phyloP scores from a whole-genome alignment of 2,888 invertebrate species.

The Hypsopygia costalis region DNA sequence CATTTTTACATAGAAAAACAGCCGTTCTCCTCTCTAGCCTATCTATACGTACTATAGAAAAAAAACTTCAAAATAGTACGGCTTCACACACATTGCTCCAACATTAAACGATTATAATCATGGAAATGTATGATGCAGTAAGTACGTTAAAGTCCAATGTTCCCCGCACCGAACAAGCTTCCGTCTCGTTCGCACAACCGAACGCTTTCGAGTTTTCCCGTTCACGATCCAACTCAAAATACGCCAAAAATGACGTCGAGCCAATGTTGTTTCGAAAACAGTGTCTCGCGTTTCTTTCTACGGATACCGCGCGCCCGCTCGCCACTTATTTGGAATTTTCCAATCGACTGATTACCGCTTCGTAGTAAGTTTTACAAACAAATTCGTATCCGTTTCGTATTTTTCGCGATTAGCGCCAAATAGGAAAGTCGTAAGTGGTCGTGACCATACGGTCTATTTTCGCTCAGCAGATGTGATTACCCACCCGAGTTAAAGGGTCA shows the following conservation, averaged over 20 bases:
- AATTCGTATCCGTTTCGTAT: constrained; percentile 71
- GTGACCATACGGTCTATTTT: constrained; percentile 52
- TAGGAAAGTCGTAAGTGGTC: constrained; percentile 69
- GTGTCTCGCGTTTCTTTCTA: constrained; percentile 71
- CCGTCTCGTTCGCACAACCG: constrained; percentile 68
- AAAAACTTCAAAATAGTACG: constrained; percentile 77
- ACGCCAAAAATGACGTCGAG: constrained; percentile 80
- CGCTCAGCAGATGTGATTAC: constrained; percentile 34
- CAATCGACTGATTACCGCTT: constrained; percentile 79
- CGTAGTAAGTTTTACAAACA: constrained; percentile 75
- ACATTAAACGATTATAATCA: constrained; percentile 49
- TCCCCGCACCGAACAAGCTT: constrained; percentile 35
- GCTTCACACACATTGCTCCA: constrained; percentile 56
- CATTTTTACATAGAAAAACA: constrained; percentile 73
- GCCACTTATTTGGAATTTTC: constrained; percentile 81
- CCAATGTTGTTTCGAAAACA: constrained; percentile 76
- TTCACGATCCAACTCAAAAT: constrained; percentile 78
- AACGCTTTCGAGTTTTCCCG: constrained; percentile 79
- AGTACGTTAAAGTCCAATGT: constrained; percentile 58
- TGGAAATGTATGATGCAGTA: constrained; percentile 44
- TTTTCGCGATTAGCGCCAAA: constrained; percentile 73
- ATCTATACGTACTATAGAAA: constrained; percentile 62
- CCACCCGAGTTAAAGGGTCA: constrained; percentile 48
- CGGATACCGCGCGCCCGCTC: constrained; percentile 64
- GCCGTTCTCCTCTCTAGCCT: constrained; percentile 63